These are phyloP conservation scores for Zele albiditarsus DNA, from an alignment of 2,888 invertebrate species.

Conservation along the genomic window DNA sequence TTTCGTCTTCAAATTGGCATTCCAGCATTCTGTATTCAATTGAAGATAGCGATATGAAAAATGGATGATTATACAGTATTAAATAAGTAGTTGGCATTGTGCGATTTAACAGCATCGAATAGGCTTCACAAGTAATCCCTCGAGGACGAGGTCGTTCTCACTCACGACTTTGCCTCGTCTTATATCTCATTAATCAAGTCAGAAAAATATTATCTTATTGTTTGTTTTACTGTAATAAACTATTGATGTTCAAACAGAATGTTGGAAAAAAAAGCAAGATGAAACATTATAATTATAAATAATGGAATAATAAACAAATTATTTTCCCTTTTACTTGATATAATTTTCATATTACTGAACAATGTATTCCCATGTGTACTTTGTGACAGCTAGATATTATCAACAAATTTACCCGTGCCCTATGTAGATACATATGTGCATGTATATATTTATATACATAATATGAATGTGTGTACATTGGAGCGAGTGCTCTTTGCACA, in stretches of 20 bases:
- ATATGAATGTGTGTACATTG: neutral
- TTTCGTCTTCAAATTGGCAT: too few species aligned
- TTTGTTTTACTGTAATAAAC: too few species aligned
- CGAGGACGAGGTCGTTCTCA: constrained; percentile 43
- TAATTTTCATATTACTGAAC: neutral
- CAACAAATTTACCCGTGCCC: neutral
- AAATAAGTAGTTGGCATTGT: constrained; percentile 24
- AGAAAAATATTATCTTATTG: constrained; percentile 47
- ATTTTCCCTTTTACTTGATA: neutral
- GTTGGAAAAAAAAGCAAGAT: neutral
- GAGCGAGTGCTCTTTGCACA: neutral
- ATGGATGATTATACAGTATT: neutral
- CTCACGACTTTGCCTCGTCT: constrained; percentile 48
- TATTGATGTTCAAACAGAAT: neutral
- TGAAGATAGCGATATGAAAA: too few species aligned
- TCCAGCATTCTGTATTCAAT: too few species aligned
- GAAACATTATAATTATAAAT: neutral
- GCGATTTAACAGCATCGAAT: constrained; percentile 49
- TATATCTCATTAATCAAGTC: constrained; percentile 9
- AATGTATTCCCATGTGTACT: neutral
- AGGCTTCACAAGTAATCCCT: constrained; percentile 53
- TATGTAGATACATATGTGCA: neutral
- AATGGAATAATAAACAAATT: neutral
- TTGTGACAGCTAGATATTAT: neutral
- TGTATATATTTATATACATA: constrained; percentile 14